Evolutionary conservation across 1,140 invertebrate genomes (phyloP), one percentile per base, ranked within the genome.

Genomic region (Heterodera schachtii): DNA sequence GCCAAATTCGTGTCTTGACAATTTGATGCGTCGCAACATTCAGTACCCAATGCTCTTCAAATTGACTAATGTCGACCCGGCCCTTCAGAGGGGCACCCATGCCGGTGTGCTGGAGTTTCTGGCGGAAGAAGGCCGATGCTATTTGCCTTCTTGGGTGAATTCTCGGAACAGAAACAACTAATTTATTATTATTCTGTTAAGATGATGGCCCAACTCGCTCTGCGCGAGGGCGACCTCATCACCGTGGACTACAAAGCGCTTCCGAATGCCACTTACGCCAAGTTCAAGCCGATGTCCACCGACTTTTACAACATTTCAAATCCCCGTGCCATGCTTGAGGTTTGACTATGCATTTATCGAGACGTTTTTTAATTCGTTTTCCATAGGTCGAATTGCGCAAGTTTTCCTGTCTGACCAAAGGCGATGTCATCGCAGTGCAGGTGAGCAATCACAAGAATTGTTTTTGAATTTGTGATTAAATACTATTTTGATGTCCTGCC

Each of bases 41-140:
- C 95, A 95, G 88, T 99, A 98, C 90, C 97, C 97, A 1, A 99
- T 99, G 97, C 92, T 99, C 69, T 99, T 99, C 88, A 98, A 98
- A 91, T 91, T 99, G 5, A 95, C 93, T 52, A 98, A 98, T 90
- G 94, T 93, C 7, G 94, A 94, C 83, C 92, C 85, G 9, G 78
- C 46, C 13, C 43, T 60, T 41, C 87, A 88, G 76, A 46, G 95
- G 85, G 92, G 94, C 16, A 98, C 97, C 13, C 98, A 99, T 90
- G 97, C 95, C 92, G 98, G 98, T 82, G 98, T 99, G 0, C 90
- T 99, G 73, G 98, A 99, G 91, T 99, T 99, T 93, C 95, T 98
- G 8, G 97, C 97, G 5, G 97, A 99, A 91, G 98, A 99, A 92
- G 97, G 96, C 75, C 95, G 95, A 92, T 95, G 97, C 73, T 99